Conservation (phyloP, 1,140 invertebrate species). For the Nautilus pompilius region DNA sequence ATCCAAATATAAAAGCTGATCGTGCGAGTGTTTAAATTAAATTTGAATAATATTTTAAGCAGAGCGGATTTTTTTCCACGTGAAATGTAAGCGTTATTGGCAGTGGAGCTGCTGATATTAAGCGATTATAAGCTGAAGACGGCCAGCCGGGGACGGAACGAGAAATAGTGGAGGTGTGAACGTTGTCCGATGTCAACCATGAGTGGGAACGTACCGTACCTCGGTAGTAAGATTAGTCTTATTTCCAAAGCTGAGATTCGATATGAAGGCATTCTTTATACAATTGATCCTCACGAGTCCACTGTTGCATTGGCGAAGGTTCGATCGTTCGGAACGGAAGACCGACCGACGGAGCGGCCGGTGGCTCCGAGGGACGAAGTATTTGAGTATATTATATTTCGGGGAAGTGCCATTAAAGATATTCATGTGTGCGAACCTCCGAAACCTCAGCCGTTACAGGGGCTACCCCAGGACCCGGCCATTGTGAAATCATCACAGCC, state of each 20-base stretch:
- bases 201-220: slow-evolving; percentile 64
- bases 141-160: too few species aligned
- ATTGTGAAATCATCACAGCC: slow-evolving; percentile 54
- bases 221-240: slow-evolving; percentile 99
- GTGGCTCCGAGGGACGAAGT: slow-evolving; percentile 91
- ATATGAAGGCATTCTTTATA: slow-evolving; percentile 98
- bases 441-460: slow-evolving; percentile 58
- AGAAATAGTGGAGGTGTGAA: too few species aligned
- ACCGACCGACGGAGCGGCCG: slow-evolving; percentile 87
- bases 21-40: too few species aligned
- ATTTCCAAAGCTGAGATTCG: slow-evolving; percentile 99
- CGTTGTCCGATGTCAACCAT: too few species aligned
- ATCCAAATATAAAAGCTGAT: too few species aligned
- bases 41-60: too few species aligned
- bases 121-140: too few species aligned
- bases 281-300: slow-evolving; percentile 97
- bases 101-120: too few species aligned
- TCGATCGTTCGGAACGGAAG: slow-evolving; percentile 97
- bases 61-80: too few species aligned
- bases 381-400: slow-evolving; percentile 98
- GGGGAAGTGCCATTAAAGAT: slow-evolving; percentile 98
- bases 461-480: slow-evolving; percentile 57
- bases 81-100: too few species aligned
- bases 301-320: slow-evolving; percentile 98
- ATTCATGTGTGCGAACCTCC: slow-evolving; percentile 84